Evolutionary conservation across 2,888 invertebrate genomes (phyloP), one percentile per base, ranked within the genome.

Genomic region (Gortyna flavago): DNA sequence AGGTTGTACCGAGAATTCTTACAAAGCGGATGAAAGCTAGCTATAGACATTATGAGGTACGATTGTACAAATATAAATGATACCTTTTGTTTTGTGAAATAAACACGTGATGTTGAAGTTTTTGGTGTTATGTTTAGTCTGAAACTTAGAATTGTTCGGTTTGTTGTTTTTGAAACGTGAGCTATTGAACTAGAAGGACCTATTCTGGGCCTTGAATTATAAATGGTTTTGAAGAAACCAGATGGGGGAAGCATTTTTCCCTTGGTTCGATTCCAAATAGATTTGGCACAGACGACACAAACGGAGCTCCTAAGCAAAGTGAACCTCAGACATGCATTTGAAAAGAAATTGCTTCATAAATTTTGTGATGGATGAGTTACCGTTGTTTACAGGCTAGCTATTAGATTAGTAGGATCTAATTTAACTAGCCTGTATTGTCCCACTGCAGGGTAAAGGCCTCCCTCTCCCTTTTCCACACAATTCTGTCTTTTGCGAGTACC

Each of bases 1-100:
- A 94, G 92, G 93, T 93, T 92, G 92, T 92, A 90, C 89, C 75
- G 82, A 88, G 89, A 91, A 91, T 90, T 92, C 88, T 88, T 85
- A 88, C 86, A 86, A 88, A 90, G 82, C 86, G 83, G 82, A 87
- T 87, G 81, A 89, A 86, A 87, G 82, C 83, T 85, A n/a, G n/a
- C n/a, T n/a, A n/a, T n/a, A 84, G 79, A 83, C 77, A 78, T 79
- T 81, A 83, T 75, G 84, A 79, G 75, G 38, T 69, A 69, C 75
- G 75, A 77, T 77, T 69, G 72, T 86, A 86, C 75, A 82, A 81
- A 83, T 86, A 84, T 80, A 85, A 80, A 80, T 85, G 77, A 78
- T 78, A 74, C 72, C 75, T 82, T 84, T 86, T 81, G 82, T 86
- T 80, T 82, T 72, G 74, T 85, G 59, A 59, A 85, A 78, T 57